phyloP scores from a whole-genome alignment of 1,140 invertebrate species.

The Drosophila nasuta region DNA sequence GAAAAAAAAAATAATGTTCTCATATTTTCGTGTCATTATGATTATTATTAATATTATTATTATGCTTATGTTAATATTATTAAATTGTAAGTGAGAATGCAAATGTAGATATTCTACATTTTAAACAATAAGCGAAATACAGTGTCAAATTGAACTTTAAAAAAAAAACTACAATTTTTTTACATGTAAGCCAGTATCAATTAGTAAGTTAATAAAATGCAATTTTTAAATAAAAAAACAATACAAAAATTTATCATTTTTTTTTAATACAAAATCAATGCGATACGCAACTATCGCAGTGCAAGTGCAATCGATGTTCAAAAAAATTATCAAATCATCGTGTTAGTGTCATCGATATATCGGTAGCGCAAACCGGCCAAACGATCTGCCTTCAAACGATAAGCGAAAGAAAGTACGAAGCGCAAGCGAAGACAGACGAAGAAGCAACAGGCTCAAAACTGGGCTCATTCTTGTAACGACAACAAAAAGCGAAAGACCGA shows the following conservation, averaged over 20 bases:
- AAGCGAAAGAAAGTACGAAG: conserved; percentile 20
- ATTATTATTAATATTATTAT: conserved; percentile 18
- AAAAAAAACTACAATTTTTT: conserved; percentile 31
- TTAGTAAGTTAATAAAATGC: conserved; percentile 39
- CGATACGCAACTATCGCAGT: too few relatives aligned
- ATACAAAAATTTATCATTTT: not conserved
- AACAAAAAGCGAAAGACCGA: conserved; percentile 10
- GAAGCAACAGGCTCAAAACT: conserved; percentile 25
- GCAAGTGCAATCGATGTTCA: too few relatives aligned
- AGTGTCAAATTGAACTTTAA: conserved; percentile 43
- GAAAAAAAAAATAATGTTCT: conserved; percentile 8
- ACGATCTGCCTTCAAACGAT: conserved; percentile 30
- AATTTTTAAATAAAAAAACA: conserved; percentile 17
- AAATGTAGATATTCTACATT: conserved; percentile 31
- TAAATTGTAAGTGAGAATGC: conserved; percentile 25
- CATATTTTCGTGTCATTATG: conserved; percentile 38
- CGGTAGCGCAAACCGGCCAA: conserved; percentile 2
- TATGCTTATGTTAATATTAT: conserved; percentile 19
- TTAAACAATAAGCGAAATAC: conserved; percentile 27
- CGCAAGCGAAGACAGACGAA: not conserved
- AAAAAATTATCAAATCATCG: too few relatives aligned
- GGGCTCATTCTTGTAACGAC: conserved; percentile 11
- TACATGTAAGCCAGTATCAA: conserved; percentile 47
- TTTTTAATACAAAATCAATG: too few relatives aligned
- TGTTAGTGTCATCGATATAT: not conserved